Evolutionary conservation across 2,113 vertebrate genomes (phyloP).

Genomic region (Equus quagga): DNA sequence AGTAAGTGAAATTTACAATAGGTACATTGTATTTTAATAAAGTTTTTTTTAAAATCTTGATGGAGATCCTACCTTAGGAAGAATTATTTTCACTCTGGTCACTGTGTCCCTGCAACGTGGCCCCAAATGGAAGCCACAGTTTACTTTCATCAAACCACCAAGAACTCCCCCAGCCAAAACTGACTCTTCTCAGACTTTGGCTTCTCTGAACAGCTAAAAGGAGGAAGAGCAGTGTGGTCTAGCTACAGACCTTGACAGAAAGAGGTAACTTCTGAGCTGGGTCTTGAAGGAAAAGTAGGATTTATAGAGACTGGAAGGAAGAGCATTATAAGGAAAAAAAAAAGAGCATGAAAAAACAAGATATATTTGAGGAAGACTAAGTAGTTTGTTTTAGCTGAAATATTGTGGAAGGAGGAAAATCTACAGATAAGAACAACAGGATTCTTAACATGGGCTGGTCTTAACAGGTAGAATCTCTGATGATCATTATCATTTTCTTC

Average conservation of each 20-base stretch:
- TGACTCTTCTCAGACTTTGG: neutral
- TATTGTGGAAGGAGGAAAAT: neutral
- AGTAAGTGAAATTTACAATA: neutral
- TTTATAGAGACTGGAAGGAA: neutral
- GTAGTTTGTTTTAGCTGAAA: neutral
- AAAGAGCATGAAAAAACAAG: neutral
- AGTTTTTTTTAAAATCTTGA: neutral
- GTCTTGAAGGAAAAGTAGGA: neutral
- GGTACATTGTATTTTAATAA: neutral
- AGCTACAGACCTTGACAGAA: neutral
- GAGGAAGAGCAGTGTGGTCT: neutral
- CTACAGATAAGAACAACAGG: neutral
- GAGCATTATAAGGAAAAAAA: neutral
- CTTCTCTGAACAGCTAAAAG: neutral
- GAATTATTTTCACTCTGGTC: neutral
- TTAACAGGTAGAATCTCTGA: neutral
- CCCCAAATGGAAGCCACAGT: neutral
- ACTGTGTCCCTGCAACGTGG: neutral
- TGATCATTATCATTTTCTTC: neutral
- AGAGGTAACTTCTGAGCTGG: neutral
- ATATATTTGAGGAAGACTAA: neutral
- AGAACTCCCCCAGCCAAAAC: neutral
- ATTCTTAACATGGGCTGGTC: neutral
- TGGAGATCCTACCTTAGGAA: neutral
- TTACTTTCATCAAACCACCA: neutral